These are phyloP conservation scores for Myotis lucifugus DNA, from an alignment of 2,113 vertebrate species.

Conservation along the genomic window DNA sequence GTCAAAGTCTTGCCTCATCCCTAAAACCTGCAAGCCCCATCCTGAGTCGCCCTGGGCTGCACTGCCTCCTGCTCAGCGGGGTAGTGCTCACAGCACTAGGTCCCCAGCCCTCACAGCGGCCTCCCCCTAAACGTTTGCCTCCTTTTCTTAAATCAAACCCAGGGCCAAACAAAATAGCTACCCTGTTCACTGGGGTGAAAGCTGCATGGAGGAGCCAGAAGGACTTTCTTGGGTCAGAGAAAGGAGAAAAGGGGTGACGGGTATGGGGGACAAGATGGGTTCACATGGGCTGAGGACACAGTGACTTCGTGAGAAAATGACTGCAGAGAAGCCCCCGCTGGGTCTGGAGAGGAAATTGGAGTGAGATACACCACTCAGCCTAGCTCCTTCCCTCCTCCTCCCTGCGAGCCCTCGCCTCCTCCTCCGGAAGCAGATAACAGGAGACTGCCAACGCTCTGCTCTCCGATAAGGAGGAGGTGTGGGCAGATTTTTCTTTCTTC, in stretches of 20 bases:
- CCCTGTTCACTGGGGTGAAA: background rate
- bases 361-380: background rate
- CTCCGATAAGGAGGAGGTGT: constrained; percentile 13
- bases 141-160: constrained; percentile 19
- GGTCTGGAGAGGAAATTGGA: background rate
- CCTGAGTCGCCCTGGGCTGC: background rate
- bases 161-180: background rate
- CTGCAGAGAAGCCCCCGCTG: background rate
- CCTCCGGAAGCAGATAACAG: background rate
- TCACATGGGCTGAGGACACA: background rate
- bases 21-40: background rate
- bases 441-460: background rate
- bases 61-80: background rate
- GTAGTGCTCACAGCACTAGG: background rate
- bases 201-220: background rate
- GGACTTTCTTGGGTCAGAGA: background rate
- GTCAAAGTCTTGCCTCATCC: background rate
- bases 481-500: background rate
- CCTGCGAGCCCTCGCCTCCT: background rate
- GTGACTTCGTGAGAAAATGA: background rate
- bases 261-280: background rate
- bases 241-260: background rate
- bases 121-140: background rate
- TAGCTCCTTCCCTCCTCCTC: background rate
- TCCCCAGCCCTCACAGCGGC: background rate